Percentiles rank a stretch among this genome's conserved stretches.
These are phyloP conservation scores for Gallinago solitaria DNA, from an alignment of 2,797 vertebrate genomes.

Conservation along the genomic window DNA sequence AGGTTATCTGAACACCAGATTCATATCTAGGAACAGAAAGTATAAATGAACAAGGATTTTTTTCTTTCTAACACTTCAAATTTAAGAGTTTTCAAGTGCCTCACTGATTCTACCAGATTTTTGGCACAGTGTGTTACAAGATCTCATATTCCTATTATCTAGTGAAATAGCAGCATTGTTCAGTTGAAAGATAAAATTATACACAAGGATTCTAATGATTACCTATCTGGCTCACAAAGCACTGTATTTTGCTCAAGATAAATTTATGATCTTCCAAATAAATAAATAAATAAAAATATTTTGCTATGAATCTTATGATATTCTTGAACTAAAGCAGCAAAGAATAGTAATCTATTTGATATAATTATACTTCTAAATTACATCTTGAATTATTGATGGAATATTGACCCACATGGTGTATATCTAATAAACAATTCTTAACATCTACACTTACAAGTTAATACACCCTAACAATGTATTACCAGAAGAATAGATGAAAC, in stretches of 20 bases:
- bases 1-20: background rate
- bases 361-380: slow-evolving; percentile 70
- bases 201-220: background rate
- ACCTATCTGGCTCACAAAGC: slow-evolving; percentile 46
- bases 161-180: background rate
- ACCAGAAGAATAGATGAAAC: slow-evolving; percentile 20
- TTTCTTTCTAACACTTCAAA: background rate
- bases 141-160: background rate
- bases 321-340: slow-evolving; percentile 12
- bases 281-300: background rate
- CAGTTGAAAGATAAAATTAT: background rate
- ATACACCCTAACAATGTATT: slow-evolving; percentile 35
- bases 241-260: background rate
- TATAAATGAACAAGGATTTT: background rate
- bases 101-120: background rate
- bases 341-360: slow-evolving; percentile 34
- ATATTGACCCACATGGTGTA: slow-evolving; percentile 62
- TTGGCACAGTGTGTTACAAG: background rate
- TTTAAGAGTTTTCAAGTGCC: background rate
- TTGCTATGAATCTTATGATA: background rate
- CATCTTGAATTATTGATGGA: slow-evolving; percentile 72
- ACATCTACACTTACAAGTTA: slow-evolving; percentile 52
- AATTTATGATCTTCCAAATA: background rate
- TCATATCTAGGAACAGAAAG: background rate
- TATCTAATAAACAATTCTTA: slow-evolving; percentile 60